phyloP scores from a whole-genome alignment of 2,797 vertebrate genomes.

The Malurus splendens region DNA sequence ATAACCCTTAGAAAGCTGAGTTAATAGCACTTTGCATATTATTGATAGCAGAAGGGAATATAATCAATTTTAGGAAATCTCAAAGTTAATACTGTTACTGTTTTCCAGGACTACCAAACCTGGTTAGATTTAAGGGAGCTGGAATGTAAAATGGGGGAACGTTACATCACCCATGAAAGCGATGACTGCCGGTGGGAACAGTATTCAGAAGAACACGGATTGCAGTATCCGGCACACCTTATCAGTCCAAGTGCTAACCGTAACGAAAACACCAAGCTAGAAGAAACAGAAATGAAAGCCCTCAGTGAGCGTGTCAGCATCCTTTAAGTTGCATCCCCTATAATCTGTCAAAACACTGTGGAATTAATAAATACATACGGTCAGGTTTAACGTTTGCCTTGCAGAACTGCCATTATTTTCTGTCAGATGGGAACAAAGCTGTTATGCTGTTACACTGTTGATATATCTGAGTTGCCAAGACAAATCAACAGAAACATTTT shows the following conservation, averaged over 20 bases:
- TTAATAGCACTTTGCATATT: neutral
- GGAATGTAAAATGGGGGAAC: slow-evolving; percentile 88
- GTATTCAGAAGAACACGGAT: slow-evolving; percentile 84
- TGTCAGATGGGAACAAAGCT: slow-evolving; percentile 81
- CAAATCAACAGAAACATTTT: slow-evolving; percentile 81
- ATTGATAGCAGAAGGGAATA: neutral
- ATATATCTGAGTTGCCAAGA: slow-evolving; percentile 79
- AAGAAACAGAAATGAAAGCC: slow-evolving; percentile 86
- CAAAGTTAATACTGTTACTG: neutral
- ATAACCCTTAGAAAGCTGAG: neutral
- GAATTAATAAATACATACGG: slow-evolving; percentile 81
- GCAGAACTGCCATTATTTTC: slow-evolving; percentile 81
- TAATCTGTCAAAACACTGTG: slow-evolving; percentile 82
- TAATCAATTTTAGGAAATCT: neutral
- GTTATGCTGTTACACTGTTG: slow-evolving; percentile 80
- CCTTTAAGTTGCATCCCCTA: slow-evolving; percentile 80
- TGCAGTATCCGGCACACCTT: slow-evolving; percentile 84
- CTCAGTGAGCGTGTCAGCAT: slow-evolving; percentile 95
- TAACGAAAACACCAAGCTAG: slow-evolving; percentile 71
- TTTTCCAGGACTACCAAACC: slow-evolving; percentile 90
- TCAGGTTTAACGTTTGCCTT: slow-evolving; percentile 81
- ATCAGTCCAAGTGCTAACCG: slow-evolving; percentile 64
- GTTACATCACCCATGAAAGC: slow-evolving; percentile 96
- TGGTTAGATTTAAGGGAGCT: slow-evolving; percentile 93
- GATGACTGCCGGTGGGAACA: slow-evolving; percentile 92